A percentile compares a stretch with the other conserved stretches of the same genome.
These are phyloP conservation scores for Rhinolophus sinicus DNA, from an alignment of 2,113 vertebrate species.

Conservation along the genomic window DNA sequence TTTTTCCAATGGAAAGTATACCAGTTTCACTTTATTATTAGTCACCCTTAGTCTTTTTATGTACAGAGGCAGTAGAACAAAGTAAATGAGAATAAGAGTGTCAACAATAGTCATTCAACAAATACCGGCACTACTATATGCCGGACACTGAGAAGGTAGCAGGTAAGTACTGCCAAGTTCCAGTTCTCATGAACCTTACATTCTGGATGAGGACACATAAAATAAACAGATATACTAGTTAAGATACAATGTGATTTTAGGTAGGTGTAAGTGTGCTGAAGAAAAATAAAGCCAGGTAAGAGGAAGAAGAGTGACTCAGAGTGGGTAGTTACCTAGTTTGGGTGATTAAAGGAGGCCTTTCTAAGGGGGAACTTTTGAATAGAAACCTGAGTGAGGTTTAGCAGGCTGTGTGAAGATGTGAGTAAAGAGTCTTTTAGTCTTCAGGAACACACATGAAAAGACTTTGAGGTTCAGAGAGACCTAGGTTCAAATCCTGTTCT, in stretches of 20 bases:
- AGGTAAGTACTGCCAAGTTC: not conserved
- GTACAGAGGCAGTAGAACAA: not conserved
- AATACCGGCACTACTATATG: not conserved
- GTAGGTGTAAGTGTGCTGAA: not conserved
- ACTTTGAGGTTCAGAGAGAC: conserved; percentile 9
- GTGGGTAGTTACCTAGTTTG: not conserved
- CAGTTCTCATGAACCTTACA: not conserved
- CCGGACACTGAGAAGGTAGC: not conserved
- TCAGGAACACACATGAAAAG: not conserved
- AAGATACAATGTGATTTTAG: not conserved
- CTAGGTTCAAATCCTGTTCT: conserved; percentile 11
- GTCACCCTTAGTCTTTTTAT: not conserved
- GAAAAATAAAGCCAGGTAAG: not conserved
- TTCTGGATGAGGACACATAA: not conserved
- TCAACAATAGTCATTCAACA: not conserved
- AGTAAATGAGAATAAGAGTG: not conserved
- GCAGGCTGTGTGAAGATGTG: not conserved
- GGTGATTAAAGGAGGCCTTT: not conserved
- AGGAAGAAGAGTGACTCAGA: not conserved
- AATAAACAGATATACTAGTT: not conserved
- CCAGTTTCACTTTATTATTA: too few relatives aligned
- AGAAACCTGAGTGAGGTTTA: not conserved
- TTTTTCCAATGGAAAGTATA: too few relatives aligned
- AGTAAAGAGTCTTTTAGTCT: not conserved
- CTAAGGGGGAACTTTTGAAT: not conserved